Conservation (phyloP, 2,888 invertebrate species). For the Drosophila percnosoma region DNA sequence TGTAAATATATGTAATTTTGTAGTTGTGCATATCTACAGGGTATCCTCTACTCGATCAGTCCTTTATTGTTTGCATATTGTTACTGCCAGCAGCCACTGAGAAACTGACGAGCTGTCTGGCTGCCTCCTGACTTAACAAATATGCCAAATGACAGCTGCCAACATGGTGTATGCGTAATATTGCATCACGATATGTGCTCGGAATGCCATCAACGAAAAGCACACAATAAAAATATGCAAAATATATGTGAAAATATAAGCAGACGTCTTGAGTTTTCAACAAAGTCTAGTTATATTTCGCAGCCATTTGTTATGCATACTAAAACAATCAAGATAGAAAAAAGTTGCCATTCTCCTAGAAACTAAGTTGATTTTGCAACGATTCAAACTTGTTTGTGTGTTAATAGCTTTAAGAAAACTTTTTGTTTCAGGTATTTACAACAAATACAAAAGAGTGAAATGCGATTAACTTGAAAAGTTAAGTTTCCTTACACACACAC, state of each 20-base stretch:
- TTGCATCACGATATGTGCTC: slow-evolving; percentile 24
- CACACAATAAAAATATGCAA: slow-evolving; percentile 1
- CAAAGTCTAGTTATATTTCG: not conserved
- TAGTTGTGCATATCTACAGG: not conserved
- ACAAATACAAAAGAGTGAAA: not conserved
- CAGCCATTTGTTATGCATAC: not conserved
- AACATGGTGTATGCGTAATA: slow-evolving; percentile 55
- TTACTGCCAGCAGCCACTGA: slow-evolving; percentile 14
- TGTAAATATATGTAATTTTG: not conserved
- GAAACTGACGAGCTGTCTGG: slow-evolving; percentile 27
- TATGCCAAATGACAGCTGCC: slow-evolving; percentile 50
- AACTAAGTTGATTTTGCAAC: not conserved
- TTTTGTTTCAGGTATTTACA: slow-evolving; percentile 1
- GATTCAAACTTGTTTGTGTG: slow-evolving; percentile 5
- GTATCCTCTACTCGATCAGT: not conserved
- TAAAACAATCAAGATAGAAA: not conserved
- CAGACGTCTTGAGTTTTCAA: slow-evolving; percentile 3
- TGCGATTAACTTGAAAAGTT: slow-evolving; percentile 33
- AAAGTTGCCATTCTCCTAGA: not conserved
- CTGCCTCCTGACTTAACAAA: slow-evolving; percentile 37
- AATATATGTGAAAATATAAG: not conserved
- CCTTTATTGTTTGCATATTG: not conserved
- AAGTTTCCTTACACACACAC: slow-evolving; percentile 2
- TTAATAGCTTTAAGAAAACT: slow-evolving; percentile 1
- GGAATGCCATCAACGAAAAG: not conserved